Evolutionary conservation across 2,113 vertebrate genomes (phyloP).

Genomic region (Stegastes partitus): DNA sequence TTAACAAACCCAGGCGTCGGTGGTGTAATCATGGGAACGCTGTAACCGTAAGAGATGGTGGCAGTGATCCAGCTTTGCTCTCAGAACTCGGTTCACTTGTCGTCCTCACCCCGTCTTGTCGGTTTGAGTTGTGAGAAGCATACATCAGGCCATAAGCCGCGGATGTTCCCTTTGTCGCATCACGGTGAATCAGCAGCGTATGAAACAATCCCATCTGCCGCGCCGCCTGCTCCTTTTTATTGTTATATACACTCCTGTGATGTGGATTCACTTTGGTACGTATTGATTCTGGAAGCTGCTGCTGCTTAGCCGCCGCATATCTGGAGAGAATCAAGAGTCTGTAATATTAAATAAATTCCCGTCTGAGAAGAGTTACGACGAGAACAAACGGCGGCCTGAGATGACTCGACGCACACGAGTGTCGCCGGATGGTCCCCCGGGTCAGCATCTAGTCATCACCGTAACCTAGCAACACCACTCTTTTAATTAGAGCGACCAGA

Average conservation of each 20-base stretch:
- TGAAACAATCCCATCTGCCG: slow-evolving; percentile 69
- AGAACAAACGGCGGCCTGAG: background rate
- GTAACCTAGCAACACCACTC: slow-evolving; percentile 48
- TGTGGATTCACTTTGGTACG: slow-evolving; percentile 36
- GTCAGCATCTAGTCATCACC: slow-evolving; percentile 16
- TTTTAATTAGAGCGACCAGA: slow-evolving; percentile 46
- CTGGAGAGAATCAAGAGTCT: background rate
- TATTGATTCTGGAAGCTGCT: slow-evolving; percentile 47
- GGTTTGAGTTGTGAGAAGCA: slow-evolving; percentile 53
- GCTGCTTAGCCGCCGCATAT: slow-evolving; percentile 8
- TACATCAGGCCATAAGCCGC: slow-evolving; percentile 63
- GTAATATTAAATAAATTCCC: background rate
- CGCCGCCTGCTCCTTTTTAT: slow-evolving; percentile 46
- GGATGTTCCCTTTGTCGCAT: slow-evolving; percentile 48
- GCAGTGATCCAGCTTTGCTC: slow-evolving; percentile 32
- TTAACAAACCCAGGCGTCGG: background rate
- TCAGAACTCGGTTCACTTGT: slow-evolving; percentile 3
- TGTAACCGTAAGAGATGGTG: background rate
- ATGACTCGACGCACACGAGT: slow-evolving; percentile 31
- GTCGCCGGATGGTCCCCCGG: slow-evolving; percentile 23
- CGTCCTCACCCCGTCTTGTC: slow-evolving; percentile 39
- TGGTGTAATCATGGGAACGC: slow-evolving; percentile 1
- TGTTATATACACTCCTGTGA: slow-evolving; percentile 31
- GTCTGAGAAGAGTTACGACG: slow-evolving; percentile 26
- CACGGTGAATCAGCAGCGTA: slow-evolving; percentile 60